A percentile compares a stretch with the other conserved stretches of the same genome.
These are phyloP conservation scores for Zaprionus inermis DNA, from an alignment of 1,140 invertebrate genomes.

Conservation along the genomic window DNA sequence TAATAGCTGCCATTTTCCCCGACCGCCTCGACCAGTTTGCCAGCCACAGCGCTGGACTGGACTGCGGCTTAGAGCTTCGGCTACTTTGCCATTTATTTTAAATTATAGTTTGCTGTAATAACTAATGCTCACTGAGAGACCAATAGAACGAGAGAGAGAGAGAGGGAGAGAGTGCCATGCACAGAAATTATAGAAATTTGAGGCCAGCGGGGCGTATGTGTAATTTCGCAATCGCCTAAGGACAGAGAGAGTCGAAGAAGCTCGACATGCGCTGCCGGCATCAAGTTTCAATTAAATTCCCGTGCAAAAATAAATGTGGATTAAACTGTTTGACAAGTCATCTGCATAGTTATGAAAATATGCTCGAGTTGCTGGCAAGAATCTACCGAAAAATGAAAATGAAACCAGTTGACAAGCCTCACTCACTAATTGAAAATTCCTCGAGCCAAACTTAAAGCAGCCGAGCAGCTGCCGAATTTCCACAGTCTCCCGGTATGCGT, in stretches of 20 bases:
- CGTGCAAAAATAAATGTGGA: conserved; percentile 58
- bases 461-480: conserved; percentile 19
- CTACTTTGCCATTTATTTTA: conserved; percentile 82
- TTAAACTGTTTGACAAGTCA: conserved; percentile 59
- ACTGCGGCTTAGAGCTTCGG: conserved; percentile 69
- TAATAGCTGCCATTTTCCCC: conserved; percentile 58
- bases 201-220: conserved; percentile 23
- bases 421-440: conserved; percentile 76
- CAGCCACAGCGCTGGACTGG: conserved; percentile 21
- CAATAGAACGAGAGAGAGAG: background rate
- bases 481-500: conserved; percentile 15
- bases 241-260: conserved; percentile 24
- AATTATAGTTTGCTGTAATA: conserved; percentile 79
- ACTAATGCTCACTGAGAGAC: conserved; percentile 64
- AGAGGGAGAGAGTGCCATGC: conserved; percentile 26
- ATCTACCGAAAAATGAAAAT: conserved; percentile 13
- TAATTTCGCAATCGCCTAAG: conserved; percentile 41
- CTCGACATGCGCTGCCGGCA: conserved; percentile 32
- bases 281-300: conserved; percentile 58
- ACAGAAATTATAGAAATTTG: conserved; percentile 76
- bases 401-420: conserved; percentile 56
- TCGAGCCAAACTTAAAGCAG: conserved; percentile 39
- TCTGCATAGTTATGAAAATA: conserved; percentile 75
- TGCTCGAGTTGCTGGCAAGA: background rate
- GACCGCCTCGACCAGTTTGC: background rate